phyloP scores from a whole-genome alignment of 2,797 vertebrate species.

The Danio jaintianensis region DNA sequence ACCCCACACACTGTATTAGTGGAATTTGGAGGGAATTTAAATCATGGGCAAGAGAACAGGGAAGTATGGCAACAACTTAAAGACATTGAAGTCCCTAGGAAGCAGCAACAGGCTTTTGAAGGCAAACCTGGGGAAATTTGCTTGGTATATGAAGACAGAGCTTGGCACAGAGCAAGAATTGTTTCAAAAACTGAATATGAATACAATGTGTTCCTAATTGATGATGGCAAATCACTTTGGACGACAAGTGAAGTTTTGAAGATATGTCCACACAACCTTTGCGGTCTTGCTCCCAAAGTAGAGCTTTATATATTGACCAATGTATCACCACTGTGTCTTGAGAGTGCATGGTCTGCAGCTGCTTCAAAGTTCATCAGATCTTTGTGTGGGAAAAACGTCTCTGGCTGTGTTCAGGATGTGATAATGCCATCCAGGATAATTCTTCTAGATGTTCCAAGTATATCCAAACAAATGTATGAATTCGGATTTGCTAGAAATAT shows the following conservation, averaged over 20 bases:
- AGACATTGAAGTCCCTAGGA: conserved; percentile 78
- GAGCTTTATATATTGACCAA: conserved; percentile 86
- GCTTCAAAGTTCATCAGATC: conserved; percentile 82
- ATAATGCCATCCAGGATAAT: conserved; percentile 76
- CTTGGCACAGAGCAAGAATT: conserved; percentile 84
- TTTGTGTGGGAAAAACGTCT: conserved; percentile 79
- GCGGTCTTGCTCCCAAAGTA: conserved; percentile 81
- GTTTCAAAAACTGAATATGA: conserved; percentile 73
- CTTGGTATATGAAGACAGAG: conserved; percentile 78
- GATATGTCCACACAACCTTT: conserved; percentile 79
- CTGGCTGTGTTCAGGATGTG: conserved; percentile 82
- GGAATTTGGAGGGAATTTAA: conserved; percentile 84
- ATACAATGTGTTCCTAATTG: conserved; percentile 86
- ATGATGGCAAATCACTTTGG: conserved; percentile 79
- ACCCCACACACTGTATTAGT: conserved; percentile 77
- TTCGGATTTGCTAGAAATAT: conserved; percentile 82
- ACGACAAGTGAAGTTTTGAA: conserved; percentile 71
- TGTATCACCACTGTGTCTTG: conserved; percentile 74
- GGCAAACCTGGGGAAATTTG: conserved; percentile 79
- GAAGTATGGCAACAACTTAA: conserved; percentile 69
- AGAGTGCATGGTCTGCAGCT: conserved; percentile 78
- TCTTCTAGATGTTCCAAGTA: conserved; percentile 81
- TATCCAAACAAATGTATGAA: conserved; percentile 82
- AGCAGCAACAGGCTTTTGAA: conserved; percentile 67
- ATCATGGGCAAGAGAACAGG: conserved; percentile 62